phyloP scores from a whole-genome alignment of 2,888 invertebrate genomes.

The Andrena bicolor region DNA sequence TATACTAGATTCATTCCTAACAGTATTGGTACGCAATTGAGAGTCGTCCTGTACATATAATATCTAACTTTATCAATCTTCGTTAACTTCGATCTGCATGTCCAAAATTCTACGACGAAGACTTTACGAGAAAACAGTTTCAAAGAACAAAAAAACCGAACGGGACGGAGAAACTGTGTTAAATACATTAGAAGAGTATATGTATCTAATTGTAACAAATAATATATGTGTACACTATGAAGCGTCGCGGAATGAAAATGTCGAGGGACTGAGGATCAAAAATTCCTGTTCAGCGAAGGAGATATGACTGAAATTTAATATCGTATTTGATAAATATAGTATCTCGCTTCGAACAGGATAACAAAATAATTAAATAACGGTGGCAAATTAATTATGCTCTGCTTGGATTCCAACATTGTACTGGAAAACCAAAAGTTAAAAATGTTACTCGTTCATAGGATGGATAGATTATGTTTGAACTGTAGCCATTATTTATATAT shows the following conservation, averaged over 20 bases:
- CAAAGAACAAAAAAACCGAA: not conserved
- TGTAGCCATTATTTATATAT: not conserved
- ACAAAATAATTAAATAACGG: slow-evolving; percentile 17
- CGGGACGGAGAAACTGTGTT: not conserved
- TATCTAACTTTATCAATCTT: not conserved
- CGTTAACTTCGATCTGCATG: not conserved
- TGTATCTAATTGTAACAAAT: slow-evolving; percentile 12
- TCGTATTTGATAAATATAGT: slow-evolving; percentile 26
- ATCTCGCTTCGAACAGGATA: slow-evolving; percentile 11
- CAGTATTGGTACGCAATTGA: not conserved
- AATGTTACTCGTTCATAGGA: slow-evolving; percentile 27
- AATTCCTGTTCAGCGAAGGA: slow-evolving; percentile 12
- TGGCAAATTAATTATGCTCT: not conserved
- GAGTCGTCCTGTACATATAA: not conserved
- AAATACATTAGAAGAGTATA: not conserved
- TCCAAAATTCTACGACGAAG: slow-evolving; percentile 12
- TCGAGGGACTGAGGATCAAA: not conserved
- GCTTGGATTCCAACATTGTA: slow-evolving; percentile 9
- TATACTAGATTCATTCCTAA: no score
- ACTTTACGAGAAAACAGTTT: slow-evolving; percentile 20
- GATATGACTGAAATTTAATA: slow-evolving; percentile 43
- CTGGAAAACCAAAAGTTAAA: slow-evolving; percentile 10
- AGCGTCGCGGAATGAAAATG: not conserved
- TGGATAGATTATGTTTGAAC: slow-evolving; percentile 11
- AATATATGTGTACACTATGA: not conserved